Base-by-base conservation (phyloP, 2,797 vertebrate genomes). In the Tragopan temminckii region DNA sequence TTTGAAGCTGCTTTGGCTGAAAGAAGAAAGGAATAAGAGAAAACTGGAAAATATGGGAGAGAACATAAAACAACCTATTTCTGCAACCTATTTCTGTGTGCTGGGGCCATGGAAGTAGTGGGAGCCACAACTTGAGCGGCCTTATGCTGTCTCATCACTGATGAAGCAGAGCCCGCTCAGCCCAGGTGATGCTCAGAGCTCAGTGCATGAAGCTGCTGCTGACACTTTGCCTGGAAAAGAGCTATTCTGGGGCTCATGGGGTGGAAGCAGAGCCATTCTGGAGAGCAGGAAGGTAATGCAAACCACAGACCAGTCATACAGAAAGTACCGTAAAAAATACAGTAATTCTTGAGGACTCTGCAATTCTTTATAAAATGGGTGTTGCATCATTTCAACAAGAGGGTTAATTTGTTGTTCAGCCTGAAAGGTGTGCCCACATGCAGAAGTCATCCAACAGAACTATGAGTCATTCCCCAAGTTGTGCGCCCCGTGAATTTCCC, bases 331-430 rank as follows among this genome's bases (percentile, higher is more conserved):
- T 74, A 55, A 52, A 85, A 93, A 79, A 61, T 36, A 23, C 74
- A 31, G 5, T n/a, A 33, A 53, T 58, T 53, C 8, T 46, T 23
- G 27, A 16, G 10, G 1, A 70, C 16, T 69, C 14, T 48, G 79
- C 80, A 85, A 85, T 33, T 40, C 67, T 59, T 43, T 72, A 68
- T 67, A 84, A 83, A 95, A 72, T 36, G 18, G 13, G 11, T 72
- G 40, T 88, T 72, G 27, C 43, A 7, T 83, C 46, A 69, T 81
- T 91, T 69, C 25, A 18, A 9, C 21, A 19, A 33, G 23, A 63
- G 35, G n/a, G 57, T 42, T 83, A 50, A 72, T 78, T 69, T 89
- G 4, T 50, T 58, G 19, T 29, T 81, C 38, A 0, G 0, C 70
- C 11, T 35, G 82, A 85, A 12, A 13, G 31, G 6, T 25, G 18